Evolutionary conservation across 2,888 invertebrate genomes (phyloP).

Genomic region (Brenthis daphne): DNA sequence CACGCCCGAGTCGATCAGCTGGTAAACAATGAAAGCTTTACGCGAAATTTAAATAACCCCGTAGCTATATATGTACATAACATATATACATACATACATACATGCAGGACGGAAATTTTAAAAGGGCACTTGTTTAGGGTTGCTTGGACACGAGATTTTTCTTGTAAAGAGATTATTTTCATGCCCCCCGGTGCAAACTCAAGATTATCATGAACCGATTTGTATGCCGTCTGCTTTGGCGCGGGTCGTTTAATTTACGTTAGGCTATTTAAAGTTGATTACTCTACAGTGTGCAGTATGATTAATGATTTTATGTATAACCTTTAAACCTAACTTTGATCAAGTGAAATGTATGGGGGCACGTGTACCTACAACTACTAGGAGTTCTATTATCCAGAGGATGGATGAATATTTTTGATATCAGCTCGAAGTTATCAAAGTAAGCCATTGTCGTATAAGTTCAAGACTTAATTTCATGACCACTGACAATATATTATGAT

Average conservation of each 20-base stretch:
- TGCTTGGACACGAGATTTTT: conserved; percentile 13
- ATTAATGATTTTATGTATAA: conserved; percentile 6
- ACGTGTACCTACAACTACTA: too few species aligned
- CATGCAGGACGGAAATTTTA: conserved; percentile 12
- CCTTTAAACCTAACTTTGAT: too few species aligned
- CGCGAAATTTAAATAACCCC: conserved; percentile 28
- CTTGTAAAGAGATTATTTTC: conserved; percentile 11
- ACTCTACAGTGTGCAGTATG: background rate
- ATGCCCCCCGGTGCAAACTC: conserved; percentile 17
- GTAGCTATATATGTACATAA: background rate
- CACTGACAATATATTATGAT: too few species aligned
- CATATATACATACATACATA: background rate
- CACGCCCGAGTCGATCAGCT: conserved; percentile 27
- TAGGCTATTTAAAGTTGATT: conserved; percentile 21
- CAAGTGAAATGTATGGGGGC: too few species aligned
- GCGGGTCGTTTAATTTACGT: conserved; percentile 9
- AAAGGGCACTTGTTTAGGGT: conserved; percentile 30
- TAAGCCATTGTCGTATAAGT: too few species aligned
- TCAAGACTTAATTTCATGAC: too few species aligned
- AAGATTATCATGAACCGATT: conserved; percentile 26
- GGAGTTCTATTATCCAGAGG: too few species aligned
- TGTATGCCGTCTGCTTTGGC: conserved; percentile 20
- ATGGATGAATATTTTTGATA: too few species aligned
- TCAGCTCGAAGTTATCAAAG: too few species aligned
- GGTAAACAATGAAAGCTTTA: conserved; percentile 23